Percentiles rank a stretch among this genome's conserved stretches.
These are phyloP conservation scores for Mycteria americana DNA, from an alignment of 2,797 vertebrate genomes.

Conservation along the genomic window DNA sequence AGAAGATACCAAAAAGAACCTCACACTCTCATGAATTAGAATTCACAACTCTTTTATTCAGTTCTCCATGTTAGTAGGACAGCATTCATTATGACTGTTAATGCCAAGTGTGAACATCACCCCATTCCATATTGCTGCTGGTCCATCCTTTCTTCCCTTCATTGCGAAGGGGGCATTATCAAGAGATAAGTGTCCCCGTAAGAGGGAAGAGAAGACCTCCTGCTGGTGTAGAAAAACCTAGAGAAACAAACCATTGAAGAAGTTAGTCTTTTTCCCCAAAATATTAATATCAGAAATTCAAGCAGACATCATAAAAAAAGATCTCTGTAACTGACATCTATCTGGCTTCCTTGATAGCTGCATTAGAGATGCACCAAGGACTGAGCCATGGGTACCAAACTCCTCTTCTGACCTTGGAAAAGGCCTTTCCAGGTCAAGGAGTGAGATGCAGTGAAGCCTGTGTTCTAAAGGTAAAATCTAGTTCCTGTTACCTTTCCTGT, in stretches of 20 bases:
- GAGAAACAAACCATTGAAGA: constrained; percentile 42
- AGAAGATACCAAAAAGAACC: constrained; percentile 6
- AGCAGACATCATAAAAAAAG: not conserved
- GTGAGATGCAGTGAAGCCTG: not conserved
- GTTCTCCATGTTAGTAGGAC: not conserved
- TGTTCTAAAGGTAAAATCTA: constrained; percentile 16
- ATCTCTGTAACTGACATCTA: not conserved
- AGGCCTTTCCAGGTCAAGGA: constrained; percentile 1
- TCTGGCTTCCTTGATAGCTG: not conserved
- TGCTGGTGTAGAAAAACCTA: constrained; percentile 42
- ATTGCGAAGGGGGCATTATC: not conserved
- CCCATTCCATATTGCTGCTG: not conserved
- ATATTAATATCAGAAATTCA: not conserved
- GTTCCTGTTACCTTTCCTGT: constrained; percentile 57
- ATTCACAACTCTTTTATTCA: constrained; percentile 47
- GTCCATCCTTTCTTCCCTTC: constrained; percentile 3
- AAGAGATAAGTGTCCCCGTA: not conserved
- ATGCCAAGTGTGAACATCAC: not conserved
- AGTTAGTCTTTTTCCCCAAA: not conserved
- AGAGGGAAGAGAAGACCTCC: not conserved
- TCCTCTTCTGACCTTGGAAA: not conserved
- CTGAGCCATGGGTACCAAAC: not conserved
- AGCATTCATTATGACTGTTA: not conserved
- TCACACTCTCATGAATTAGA: not conserved
- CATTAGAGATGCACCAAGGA: not conserved